These are phyloP conservation scores for Nothoprocta perdicaria DNA, from an alignment of 2,113 vertebrate species.

Conservation along the genomic window DNA sequence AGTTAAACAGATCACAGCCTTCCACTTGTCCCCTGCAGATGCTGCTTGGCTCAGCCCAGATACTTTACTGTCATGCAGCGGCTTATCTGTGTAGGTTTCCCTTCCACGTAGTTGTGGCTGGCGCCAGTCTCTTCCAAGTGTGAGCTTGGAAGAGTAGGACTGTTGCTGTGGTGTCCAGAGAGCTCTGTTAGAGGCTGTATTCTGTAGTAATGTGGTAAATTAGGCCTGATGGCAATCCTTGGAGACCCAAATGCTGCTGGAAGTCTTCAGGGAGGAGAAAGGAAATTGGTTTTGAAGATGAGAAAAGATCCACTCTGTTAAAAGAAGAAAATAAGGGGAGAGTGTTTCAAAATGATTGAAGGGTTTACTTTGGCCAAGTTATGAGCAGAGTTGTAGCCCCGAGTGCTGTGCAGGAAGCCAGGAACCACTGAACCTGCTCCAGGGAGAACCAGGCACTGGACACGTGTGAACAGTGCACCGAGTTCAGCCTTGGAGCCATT, in stretches of 20 bases:
- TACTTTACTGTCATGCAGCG: no score
- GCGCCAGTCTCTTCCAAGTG: not conserved
- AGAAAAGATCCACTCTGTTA: not conserved
- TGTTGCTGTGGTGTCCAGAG: accelerated
- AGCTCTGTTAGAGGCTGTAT: not conserved
- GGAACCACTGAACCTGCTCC: not conserved
- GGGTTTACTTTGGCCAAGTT: not conserved
- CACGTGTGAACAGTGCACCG: not conserved
- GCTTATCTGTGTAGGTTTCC: not conserved
- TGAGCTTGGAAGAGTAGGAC: accelerated
- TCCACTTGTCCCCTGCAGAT: no score
- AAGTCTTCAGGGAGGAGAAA: not conserved
- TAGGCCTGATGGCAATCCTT: not conserved
- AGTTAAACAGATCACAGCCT: no score
- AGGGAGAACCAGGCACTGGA: not conserved
- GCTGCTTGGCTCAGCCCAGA: no score
- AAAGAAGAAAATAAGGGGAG: no score
- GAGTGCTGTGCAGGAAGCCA: not conserved
- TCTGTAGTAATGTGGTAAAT: not conserved
- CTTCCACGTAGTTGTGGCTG: accelerated
- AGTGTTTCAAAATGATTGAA: not conserved
- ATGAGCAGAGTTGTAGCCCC: not conserved
- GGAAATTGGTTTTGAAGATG: not conserved
- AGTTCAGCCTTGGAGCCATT: not conserved
- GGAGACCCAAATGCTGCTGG: not conserved